These are phyloP conservation scores for Nannoperca australis DNA, from an alignment of 2,797 vertebrate genomes.

Conservation along the genomic window DNA sequence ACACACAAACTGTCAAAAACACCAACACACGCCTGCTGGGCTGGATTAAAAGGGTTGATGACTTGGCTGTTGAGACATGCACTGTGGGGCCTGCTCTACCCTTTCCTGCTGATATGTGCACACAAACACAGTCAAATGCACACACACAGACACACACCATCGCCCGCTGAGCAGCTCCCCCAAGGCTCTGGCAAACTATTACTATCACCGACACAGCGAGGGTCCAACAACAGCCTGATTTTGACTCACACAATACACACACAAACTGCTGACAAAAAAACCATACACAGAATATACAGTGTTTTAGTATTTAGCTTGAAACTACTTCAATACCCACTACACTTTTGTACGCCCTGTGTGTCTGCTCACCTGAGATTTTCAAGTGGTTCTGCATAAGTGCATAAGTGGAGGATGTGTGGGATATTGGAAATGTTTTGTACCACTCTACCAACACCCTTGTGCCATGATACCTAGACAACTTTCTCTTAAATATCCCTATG, in stretches of 20 bases:
- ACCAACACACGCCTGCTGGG: constrained; percentile 74
- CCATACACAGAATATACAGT: constrained; percentile 24
- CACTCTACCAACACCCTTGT: constrained; percentile 33
- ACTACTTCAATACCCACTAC: constrained; percentile 44
- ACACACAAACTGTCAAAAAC: constrained; percentile 59
- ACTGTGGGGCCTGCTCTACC: constrained; percentile 64
- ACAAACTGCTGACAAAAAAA: constrained; percentile 28
- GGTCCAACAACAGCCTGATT: constrained; percentile 73
- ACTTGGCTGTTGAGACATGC: constrained; percentile 80
- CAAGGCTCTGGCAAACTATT: constrained; percentile 78
- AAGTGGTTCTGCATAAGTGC: constrained; percentile 44
- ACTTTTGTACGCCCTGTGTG: constrained; percentile 17
- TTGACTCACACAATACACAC: constrained; percentile 59
- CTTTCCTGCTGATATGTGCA: constrained; percentile 70
- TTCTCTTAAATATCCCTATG: constrained; percentile 8
- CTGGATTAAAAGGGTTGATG: constrained; percentile 82
- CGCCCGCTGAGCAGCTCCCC: constrained; percentile 72
- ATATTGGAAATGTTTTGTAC: constrained; percentile 34
- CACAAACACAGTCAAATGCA: constrained; percentile 27
- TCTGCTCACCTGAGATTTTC: constrained; percentile 48
- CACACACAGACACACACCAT: constrained; percentile 23
- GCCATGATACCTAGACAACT: constrained; percentile 22
- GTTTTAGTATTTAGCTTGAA: constrained; percentile 50
- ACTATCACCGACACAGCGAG: constrained; percentile 78
- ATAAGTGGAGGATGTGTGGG: constrained; percentile 34